Evolutionary conservation across 2,888 invertebrate genomes (phyloP).

Genomic region (Andrena camellia): DNA sequence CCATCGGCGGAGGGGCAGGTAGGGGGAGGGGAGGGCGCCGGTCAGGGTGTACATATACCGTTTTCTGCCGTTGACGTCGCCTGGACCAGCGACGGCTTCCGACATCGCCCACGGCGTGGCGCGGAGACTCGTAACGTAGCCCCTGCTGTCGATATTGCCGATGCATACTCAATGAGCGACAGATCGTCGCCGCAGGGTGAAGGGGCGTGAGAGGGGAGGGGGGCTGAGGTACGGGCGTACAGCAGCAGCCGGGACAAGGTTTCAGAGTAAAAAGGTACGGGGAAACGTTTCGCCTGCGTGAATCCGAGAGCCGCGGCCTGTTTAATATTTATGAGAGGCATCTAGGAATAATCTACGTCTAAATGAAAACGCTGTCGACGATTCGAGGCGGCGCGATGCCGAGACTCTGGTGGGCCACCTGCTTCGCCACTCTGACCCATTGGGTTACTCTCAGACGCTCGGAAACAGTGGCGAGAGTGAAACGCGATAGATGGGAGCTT

Average conservation of each 20-base stretch:
- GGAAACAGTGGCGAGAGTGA: neutral
- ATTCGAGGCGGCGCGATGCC: conserved; percentile 47
- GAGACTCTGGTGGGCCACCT: conserved; percentile 5
- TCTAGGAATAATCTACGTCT: conserved; percentile 72
- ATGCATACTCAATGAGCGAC: conserved; percentile 81
- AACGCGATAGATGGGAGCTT: neutral
- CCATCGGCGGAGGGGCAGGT: neutral
- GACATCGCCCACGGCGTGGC: conserved; percentile 66
- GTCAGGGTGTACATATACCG: neutral
- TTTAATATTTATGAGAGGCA: conserved; percentile 75
- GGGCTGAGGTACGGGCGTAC: conserved; percentile 26
- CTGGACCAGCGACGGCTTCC: conserved; percentile 65
- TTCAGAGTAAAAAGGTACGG: conserved; percentile 70
- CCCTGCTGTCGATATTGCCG: conserved; percentile 78
- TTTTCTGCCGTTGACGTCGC: conserved; percentile 48
- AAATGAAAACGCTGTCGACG: conserved; percentile 70
- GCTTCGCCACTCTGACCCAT: neutral
- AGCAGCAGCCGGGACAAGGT: conserved; percentile 57
- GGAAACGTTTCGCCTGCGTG: conserved; percentile 64
- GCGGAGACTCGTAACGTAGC: conserved; percentile 60
- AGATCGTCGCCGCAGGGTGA: conserved; percentile 68
- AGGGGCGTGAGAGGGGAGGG: conserved; percentile 37
- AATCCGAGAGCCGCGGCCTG: conserved; percentile 63
- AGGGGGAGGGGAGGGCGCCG: neutral
- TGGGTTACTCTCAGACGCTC: neutral